Evolutionary conservation across 1,140 invertebrate species (phyloP), one percentile per base, ranked within the genome.

Genomic region (Meloidogyne floridensis): DNA sequence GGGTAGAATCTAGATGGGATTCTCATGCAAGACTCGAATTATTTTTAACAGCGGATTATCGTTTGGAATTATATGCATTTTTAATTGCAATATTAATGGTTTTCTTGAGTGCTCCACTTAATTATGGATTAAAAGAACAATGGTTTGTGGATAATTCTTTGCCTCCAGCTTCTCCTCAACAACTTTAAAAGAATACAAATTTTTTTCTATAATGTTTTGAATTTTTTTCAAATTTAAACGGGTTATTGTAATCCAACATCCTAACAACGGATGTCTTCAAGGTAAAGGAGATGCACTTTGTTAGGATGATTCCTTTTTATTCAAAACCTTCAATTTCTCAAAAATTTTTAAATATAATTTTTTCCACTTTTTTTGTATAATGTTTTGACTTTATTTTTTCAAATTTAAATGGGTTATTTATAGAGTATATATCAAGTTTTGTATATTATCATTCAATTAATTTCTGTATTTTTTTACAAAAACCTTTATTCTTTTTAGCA

Each of bases 111-210:
- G 32, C 83, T 69, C 82, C 82, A 53, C 74, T 83, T 18, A 74
- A 77, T 32, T 84, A 56, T 42, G 15, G 47, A 9, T 70, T 83
- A 9, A 76, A 79, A 59, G 82, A 83, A 43, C 56, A 71, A 69
- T 83, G 82, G 82, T 83, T 83, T 56, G 53, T 83, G 20, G 82
- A 83, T 73, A 83, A 59, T 43, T 54, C 53, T n/a, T 71, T 75
- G 47, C 82, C 83, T 42, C 82, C 82, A 47, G 59, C 56, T 15
- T 42, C 82, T 53, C 82, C 82, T 13, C 82, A 83, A 59, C 82
- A 56, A 13, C 80, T 80, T 47, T 80, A 75, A 80, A 80, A 7
- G 32, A 32, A 32, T 32, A 32, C 0, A 32, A 5, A 51, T 51
- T 51, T 43, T 51, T 15, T 4, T 15, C 32, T 32, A 2, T 32